Evolutionary conservation across 2,797 vertebrate species (phyloP).

Genomic region (Pygocentrus nattereri): DNA sequence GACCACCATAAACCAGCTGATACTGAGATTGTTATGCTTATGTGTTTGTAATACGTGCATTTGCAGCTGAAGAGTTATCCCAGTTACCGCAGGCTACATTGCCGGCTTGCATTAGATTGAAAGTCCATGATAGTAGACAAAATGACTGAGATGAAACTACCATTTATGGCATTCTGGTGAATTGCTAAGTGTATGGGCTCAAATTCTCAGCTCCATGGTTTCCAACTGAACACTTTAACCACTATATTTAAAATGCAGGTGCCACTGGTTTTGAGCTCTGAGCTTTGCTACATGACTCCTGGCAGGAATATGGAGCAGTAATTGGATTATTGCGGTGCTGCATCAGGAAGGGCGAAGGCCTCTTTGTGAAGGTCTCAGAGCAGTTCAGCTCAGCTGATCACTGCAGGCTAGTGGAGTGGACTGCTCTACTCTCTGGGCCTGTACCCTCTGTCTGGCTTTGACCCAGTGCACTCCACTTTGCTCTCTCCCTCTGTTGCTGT

Average conservation of each 20-base stretch:
- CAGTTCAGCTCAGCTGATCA: constrained; percentile 5
- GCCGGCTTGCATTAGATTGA: neutral
- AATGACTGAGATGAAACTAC: neutral
- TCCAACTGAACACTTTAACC: too few species aligned
- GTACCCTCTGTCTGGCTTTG: neutral
- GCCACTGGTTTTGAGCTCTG: neutral
- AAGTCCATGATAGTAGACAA: neutral
- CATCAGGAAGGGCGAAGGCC: constrained; percentile 1
- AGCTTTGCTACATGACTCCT: constrained; percentile 2
- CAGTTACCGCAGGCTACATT: neutral
- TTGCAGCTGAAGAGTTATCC: neutral
- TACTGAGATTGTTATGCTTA: neutral
- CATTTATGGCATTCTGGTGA: neutral
- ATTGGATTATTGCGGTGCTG: constrained; percentile 25
- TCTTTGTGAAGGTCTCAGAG: neutral
- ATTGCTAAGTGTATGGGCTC: neutral
- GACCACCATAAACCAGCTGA: neutral
- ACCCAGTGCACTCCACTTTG: neutral
- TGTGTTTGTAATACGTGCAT: neutral
- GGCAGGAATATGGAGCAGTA: constrained; percentile 23
- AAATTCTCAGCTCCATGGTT: neutral
- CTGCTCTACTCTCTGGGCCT: neutral
- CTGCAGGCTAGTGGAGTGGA: neutral
- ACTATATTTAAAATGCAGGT: neutral
- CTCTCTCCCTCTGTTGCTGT: neutral